phyloP scores from a whole-genome alignment of 2,113 vertebrate species.

The Rhegmatorhina hoffmannsi region DNA sequence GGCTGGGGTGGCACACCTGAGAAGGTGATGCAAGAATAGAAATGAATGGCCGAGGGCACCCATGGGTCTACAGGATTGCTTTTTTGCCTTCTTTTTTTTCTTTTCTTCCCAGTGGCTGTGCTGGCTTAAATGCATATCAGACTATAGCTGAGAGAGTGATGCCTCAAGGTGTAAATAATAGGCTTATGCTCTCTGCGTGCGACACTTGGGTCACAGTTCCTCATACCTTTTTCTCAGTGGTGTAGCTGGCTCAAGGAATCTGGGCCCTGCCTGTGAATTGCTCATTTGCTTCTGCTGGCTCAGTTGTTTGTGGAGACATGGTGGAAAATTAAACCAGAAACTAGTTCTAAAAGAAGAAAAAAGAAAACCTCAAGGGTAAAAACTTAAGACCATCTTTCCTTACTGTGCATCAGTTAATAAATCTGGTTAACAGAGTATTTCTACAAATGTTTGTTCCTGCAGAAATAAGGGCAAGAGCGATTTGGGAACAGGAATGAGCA shows the following conservation, averaged over 20 bases:
- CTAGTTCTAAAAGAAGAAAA: neutral
- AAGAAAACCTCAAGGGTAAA: neutral
- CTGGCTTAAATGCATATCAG: neutral
- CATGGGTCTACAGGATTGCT: neutral
- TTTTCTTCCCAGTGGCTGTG: neutral
- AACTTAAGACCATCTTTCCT: neutral
- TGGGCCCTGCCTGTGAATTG: conserved; percentile 1
- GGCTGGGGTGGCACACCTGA: neutral
- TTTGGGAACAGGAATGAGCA: fast-evolving
- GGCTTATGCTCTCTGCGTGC: conserved; percentile 31
- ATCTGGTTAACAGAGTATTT: neutral
- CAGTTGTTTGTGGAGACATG: neutral
- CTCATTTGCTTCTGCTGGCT: conserved; percentile 12
- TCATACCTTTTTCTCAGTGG: neutral
- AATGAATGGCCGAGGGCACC: neutral
- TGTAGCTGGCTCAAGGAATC: conserved; percentile 17
- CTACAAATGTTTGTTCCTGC: neutral
- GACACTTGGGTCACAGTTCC: neutral
- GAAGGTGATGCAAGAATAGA: neutral
- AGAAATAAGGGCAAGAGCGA: neutral
- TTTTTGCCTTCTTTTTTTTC: neutral
- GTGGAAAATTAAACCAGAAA: neutral
- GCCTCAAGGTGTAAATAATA: conserved; percentile 35
- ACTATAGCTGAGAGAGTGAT: neutral
- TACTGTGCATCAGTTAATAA: neutral